Percentiles rank a stretch among this genome's conserved stretches.
phyloP scores from a whole-genome alignment of 2,888 invertebrate species.

The Oegoconia quadripuncta region DNA sequence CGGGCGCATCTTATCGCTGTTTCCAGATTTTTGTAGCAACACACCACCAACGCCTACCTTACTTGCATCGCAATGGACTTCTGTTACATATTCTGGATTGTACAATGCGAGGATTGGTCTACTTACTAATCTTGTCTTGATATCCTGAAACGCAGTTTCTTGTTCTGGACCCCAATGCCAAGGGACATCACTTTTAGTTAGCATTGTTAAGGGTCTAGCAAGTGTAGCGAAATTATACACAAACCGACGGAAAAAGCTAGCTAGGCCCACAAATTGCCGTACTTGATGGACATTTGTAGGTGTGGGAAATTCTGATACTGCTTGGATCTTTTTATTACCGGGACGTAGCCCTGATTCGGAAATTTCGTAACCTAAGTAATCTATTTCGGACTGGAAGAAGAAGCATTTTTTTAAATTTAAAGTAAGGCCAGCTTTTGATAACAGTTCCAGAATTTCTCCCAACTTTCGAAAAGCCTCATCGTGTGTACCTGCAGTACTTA shows the following conservation, averaged over 20 bases:
- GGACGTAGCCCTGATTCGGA: slow-evolving; percentile 3
- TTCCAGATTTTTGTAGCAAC: slow-evolving; percentile 3
- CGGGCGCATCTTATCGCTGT: background rate
- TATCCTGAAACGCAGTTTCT: background rate
- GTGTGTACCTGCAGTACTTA: background rate
- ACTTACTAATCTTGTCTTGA: background rate
- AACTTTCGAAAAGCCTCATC: background rate
- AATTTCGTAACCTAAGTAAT: slow-evolving; percentile 7
- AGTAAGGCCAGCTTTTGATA: background rate
- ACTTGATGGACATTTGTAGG: slow-evolving; percentile 1
- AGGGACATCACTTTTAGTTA: background rate
- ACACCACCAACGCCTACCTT: slow-evolving; percentile 2
- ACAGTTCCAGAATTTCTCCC: background rate
- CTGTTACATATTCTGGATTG: background rate
- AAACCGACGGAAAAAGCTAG: background rate
- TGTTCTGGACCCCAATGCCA: background rate
- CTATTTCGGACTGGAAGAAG: background rate
- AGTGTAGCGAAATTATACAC: background rate
- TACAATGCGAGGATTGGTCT: background rate
- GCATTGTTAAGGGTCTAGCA: background rate
- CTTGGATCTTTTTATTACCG: background rate
- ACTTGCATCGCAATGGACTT: background rate
- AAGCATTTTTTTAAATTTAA: slow-evolving; percentile 5
- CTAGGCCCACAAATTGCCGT: background rate
- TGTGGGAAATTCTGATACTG: background rate